A percentile compares a stretch with the other conserved stretches of the same genome.
Evolutionary conservation across 2,113 vertebrate species (phyloP).

Genomic region (Albula goreensis): DNA sequence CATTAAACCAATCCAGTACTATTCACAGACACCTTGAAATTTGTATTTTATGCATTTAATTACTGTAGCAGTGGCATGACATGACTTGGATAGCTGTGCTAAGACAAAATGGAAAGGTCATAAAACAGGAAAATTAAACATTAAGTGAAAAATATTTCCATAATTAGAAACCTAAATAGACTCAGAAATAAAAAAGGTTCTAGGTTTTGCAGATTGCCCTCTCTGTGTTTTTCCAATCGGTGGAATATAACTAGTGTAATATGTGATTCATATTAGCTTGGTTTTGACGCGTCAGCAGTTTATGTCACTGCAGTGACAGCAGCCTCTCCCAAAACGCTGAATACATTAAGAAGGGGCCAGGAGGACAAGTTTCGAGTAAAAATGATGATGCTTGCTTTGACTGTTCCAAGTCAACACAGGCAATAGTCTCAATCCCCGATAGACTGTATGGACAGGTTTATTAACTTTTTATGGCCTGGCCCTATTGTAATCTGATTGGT

Average conservation of each 20-base stretch:
- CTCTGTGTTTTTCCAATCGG: background rate
- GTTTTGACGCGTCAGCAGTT: background rate
- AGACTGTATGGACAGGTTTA: no score
- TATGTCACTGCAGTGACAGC: background rate
- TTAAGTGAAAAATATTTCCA: background rate
- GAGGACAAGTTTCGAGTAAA: background rate
- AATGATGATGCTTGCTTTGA: background rate
- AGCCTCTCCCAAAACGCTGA: background rate
- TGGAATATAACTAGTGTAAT: background rate
- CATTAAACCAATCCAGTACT: constrained; percentile 28
- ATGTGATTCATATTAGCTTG: background rate
- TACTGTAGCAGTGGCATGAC: constrained; percentile 45
- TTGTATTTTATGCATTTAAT: constrained; percentile 47
- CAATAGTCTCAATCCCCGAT: no score
- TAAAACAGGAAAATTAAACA: background rate
- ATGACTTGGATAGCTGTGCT: constrained; percentile 17
- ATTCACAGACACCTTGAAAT: constrained; percentile 38
- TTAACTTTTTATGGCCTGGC: no score
- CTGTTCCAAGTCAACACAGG: background rate
- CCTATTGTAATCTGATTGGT: no score
- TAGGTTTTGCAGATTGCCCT: background rate
- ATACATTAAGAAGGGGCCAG: background rate
- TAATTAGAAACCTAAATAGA: background rate
- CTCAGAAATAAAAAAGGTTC: no score
- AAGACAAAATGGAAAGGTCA: background rate